A percentile compares a stretch with the other conserved stretches of the same genome.
Conservation (phyloP, 2,113 vertebrate genomes). For the Forbesichthys agassizii region DNA sequence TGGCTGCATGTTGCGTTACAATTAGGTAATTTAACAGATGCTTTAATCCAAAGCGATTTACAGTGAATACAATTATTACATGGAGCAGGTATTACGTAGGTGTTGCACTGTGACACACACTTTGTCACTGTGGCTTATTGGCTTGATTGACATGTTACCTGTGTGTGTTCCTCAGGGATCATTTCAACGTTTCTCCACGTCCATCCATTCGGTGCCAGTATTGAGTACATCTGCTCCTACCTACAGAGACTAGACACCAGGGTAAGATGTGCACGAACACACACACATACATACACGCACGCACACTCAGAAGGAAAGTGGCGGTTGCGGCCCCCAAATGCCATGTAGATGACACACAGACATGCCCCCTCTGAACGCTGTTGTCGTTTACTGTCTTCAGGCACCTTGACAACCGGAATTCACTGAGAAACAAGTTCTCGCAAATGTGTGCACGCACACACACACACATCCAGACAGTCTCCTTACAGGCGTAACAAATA, state of each 20-base stretch:
- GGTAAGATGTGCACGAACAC: constrained; percentile 48
- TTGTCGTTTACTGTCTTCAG: not conserved
- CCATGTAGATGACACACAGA: not conserved
- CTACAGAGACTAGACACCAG: constrained; percentile 81
- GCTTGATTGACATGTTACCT: constrained; percentile 38
- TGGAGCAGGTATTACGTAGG: not conserved
- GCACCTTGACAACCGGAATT: not conserved
- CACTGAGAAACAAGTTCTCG: not conserved
- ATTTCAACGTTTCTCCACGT: constrained; percentile 83
- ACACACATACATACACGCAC: constrained; percentile 10
- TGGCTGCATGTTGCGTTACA: not conserved
- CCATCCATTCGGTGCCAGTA: constrained; percentile 81
- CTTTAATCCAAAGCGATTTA: no score
- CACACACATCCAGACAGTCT: constrained; percentile 18
- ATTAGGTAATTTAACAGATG: no score
- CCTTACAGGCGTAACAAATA: constrained; percentile 56
- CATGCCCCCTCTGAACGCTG: not conserved
- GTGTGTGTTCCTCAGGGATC: constrained; percentile 72
- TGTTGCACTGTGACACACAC: constrained; percentile 20
- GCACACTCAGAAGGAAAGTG: not conserved
- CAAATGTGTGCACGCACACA: constrained; percentile 1
- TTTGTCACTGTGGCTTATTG: not conserved
- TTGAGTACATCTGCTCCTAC: constrained; percentile 85
- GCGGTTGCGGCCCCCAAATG: not conserved
- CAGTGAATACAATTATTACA: no score